Conservation (phyloP, 2,113 vertebrate genomes). For the Pygoscelis antarcticus region DNA sequence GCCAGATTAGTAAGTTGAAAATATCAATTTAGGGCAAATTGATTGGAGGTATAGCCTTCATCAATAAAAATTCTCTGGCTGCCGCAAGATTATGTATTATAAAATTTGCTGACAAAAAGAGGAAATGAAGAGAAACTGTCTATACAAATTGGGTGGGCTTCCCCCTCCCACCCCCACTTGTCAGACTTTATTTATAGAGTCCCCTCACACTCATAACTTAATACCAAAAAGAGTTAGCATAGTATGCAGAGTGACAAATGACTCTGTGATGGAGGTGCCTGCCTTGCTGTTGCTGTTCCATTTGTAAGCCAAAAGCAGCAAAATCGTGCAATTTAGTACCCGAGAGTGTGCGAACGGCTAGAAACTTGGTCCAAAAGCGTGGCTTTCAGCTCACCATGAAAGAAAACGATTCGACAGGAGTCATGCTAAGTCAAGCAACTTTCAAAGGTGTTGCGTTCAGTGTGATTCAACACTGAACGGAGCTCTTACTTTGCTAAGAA, state of each 20-base stretch:
- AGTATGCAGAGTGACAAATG: not conserved
- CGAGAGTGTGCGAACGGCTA: not conserved
- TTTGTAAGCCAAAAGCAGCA: not conserved
- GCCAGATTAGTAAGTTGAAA: not conserved
- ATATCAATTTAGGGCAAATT: not conserved
- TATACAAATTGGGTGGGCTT: not conserved
- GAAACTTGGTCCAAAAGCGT: not conserved
- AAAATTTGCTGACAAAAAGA: not conserved
- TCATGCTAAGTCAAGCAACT: not conserved
- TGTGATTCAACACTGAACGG: not conserved
- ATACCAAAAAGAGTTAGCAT: not conserved
- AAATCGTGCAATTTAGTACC: not conserved
- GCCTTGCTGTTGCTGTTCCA: not conserved
- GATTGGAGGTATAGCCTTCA: not conserved
- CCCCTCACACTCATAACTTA: not conserved
- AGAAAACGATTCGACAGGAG: not conserved
- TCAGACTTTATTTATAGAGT: not conserved
- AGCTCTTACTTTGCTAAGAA: not conserved
- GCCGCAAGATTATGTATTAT: not conserved
- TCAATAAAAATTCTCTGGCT: not conserved
- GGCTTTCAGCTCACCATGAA: not conserved
- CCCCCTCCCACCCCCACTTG: not conserved
- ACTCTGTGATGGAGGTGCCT: not conserved
- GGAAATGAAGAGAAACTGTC: not conserved
- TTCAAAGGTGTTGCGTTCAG: fast-evolving